These are phyloP conservation scores for Lomographa bimaculata DNA, from an alignment of 2,888 invertebrate genomes.

Conservation along the genomic window DNA sequence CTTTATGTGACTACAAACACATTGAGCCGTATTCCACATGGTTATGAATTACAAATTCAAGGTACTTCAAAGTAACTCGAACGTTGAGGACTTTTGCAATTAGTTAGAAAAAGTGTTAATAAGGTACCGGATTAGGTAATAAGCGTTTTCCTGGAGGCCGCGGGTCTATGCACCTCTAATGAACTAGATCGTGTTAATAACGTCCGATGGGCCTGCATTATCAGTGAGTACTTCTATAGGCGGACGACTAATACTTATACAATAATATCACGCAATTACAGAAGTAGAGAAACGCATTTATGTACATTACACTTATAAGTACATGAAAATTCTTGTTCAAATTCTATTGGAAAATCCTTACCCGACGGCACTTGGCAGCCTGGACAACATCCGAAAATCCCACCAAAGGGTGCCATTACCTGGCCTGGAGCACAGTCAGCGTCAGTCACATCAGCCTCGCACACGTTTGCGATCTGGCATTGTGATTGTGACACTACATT, in stretches of 20 bases:
- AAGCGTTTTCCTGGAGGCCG: conserved; percentile 53
- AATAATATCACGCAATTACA: no score
- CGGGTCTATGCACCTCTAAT: conserved; percentile 36
- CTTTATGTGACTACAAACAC: no score
- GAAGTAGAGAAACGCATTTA: no score
- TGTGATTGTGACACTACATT: conserved; percentile 48
- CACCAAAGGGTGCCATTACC: conserved; percentile 48
- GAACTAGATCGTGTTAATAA: conserved; percentile 38
- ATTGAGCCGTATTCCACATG: not conserved
- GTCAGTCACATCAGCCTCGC: conserved; percentile 61
- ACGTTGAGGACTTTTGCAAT: no score
- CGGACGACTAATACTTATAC: no score
- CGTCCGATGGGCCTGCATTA: conserved; percentile 44
- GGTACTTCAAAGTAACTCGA: no score
- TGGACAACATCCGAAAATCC: conserved; percentile 71
- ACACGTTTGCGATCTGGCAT: conserved; percentile 58
- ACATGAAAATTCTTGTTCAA: no score
- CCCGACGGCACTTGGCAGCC: conserved; percentile 51
- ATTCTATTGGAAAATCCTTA: no score
- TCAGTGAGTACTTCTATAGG: no score
- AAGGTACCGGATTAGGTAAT: no score
- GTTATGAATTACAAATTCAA: no score
- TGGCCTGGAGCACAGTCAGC: conserved; percentile 50
- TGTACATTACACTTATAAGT: no score
- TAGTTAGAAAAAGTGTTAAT: conserved; percentile 1